Conservation (phyloP, 2,797 vertebrate genomes). For the Calcarius lapponicus region DNA sequence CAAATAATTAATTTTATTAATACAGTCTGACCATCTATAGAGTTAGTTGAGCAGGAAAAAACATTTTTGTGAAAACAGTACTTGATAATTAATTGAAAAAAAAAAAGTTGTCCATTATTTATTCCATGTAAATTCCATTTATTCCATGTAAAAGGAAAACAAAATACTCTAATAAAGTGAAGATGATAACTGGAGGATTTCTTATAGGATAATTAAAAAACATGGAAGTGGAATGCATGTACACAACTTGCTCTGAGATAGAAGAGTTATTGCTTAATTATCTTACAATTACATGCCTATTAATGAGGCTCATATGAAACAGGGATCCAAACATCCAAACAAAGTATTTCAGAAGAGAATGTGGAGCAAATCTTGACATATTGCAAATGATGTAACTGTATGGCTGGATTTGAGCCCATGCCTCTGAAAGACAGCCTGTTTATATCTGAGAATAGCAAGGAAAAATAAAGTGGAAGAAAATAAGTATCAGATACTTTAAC, state of each 20-base stretch:
- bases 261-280: not conserved
- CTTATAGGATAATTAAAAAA: not conserved
- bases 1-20: slow-evolving; percentile 49
- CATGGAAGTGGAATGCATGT: not conserved
- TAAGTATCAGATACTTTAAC: not conserved
- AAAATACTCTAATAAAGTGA: not conserved
- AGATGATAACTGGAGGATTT: not conserved
- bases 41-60: not conserved
- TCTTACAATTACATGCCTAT: not conserved
- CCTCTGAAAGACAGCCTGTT: not conserved
- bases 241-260: not conserved
- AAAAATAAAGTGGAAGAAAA: not conserved
- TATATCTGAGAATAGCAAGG: not conserved
- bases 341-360: not conserved
- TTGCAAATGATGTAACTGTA: not conserved
- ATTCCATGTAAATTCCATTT: not conserved
- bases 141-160: not conserved
- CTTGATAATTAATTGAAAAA: slow-evolving; percentile 16
- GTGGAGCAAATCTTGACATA: not conserved
- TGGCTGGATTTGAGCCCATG: not conserved
- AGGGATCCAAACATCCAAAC: not conserved
- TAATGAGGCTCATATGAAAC: not conserved
- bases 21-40: not conserved
- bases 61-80: not conserved
- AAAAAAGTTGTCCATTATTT: not conserved